Evolutionary conservation across 2,888 invertebrate species (phyloP).

Genomic region (Carabus problematicus): DNA sequence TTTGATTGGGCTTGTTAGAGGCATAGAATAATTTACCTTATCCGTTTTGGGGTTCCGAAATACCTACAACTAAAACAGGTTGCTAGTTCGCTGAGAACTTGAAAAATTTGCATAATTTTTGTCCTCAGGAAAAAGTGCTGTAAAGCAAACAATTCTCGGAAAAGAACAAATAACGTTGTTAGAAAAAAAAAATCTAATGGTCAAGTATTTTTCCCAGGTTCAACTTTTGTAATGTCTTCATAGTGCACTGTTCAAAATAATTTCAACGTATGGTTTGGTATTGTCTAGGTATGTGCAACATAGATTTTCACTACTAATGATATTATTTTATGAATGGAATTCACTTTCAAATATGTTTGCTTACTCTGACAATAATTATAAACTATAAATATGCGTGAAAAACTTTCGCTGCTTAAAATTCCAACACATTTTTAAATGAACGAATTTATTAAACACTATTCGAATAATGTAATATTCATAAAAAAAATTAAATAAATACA

Average conservation of each 20-base stretch:
- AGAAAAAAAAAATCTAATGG: conserved; percentile 3
- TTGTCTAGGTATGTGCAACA: too few species aligned
- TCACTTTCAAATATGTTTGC: conserved; percentile 14
- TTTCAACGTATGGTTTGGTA: too few species aligned
- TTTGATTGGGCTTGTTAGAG: conserved; percentile 35
- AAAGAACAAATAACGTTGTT: conserved; percentile 13
- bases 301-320: too few species aligned
- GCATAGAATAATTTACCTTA: conserved; percentile 31
- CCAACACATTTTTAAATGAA: conserved; percentile 4
- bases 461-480: background rate
- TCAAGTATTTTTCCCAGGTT: background rate
- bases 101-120: conserved; percentile 40
- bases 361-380: conserved; percentile 6
- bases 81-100: conserved; percentile 33
- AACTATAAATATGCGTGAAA: too few species aligned
- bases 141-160: conserved; percentile 38
- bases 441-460: conserved; percentile 6
- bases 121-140: conserved; percentile 30
- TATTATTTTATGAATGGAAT: conserved; percentile 3
- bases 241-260: too few species aligned
- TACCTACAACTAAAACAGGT: conserved; percentile 39
- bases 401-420: conserved; percentile 13
- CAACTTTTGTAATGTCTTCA: too few species aligned
- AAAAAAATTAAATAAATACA: conserved; percentile 12
- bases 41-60: conserved; percentile 36